Evolutionary conservation across 2,113 vertebrate species (phyloP).

Genomic region (Pelusios castaneus): DNA sequence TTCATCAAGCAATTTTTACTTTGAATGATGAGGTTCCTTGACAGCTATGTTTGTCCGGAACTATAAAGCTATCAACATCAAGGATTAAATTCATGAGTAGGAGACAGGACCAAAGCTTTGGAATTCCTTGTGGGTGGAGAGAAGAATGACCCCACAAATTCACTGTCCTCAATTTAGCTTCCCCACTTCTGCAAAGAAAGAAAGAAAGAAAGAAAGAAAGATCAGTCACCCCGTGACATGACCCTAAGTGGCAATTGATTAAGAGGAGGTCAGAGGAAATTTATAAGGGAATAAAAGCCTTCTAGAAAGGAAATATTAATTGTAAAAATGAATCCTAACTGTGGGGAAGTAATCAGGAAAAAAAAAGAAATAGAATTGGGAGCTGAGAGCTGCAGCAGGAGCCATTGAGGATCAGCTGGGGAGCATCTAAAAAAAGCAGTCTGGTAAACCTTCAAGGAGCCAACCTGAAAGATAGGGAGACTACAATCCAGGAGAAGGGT

Average conservation of each 20-base stretch:
- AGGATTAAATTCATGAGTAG: not conserved
- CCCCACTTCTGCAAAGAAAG: not conserved
- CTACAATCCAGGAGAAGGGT: not conserved
- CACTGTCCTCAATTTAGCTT: not conserved
- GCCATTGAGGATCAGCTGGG: not conserved
- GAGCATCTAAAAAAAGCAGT: not conserved
- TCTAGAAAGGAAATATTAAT: not conserved
- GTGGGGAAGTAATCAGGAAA: too few relatives aligned
- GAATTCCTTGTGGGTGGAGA: not conserved
- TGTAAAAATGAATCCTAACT: too few relatives aligned
- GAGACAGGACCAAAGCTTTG: not conserved
- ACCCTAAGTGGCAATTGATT: not conserved
- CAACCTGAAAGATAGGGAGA: not conserved
- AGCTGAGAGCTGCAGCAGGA: too few relatives aligned
- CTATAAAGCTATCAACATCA: not conserved
- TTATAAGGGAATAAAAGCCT: not conserved
- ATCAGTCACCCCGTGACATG: too few relatives aligned
- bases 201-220: not conserved
- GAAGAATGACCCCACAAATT: not conserved
- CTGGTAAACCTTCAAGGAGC: not conserved
- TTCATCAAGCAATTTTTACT: not conserved
- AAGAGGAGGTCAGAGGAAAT: not conserved
- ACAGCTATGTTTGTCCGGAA: not conserved
- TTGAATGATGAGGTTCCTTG: not conserved
- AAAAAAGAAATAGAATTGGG: too few relatives aligned